A percentile compares a stretch with the other conserved stretches of the same genome.
Evolutionary conservation across 2,113 vertebrate species (phyloP).

Genomic region (Hystrix cristata): DNA sequence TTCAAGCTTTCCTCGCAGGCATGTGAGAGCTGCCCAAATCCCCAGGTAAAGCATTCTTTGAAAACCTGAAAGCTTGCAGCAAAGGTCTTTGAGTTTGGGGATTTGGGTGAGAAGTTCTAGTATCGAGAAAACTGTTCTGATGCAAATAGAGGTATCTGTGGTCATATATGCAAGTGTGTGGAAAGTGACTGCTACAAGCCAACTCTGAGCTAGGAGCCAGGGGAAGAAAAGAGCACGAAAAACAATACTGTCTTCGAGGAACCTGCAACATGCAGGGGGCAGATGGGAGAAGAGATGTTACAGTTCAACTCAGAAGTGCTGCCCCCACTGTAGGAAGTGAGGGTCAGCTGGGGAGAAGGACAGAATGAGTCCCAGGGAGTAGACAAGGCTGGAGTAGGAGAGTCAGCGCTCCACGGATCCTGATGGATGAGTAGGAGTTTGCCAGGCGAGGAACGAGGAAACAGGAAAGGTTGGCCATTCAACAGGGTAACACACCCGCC

Average conservation of each 20-base stretch:
- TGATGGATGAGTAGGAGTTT: not conserved
- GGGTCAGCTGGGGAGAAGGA: not conserved
- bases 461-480: not conserved
- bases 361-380: not conserved
- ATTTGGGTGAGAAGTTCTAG: not conserved
- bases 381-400: not conserved
- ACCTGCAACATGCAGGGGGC: not conserved
- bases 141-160: not conserved
- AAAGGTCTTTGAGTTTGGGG: conserved; percentile 5
- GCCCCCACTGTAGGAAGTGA: not conserved
- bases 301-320: not conserved
- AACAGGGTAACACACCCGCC: not conserved
- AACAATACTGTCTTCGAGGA: not conserved
- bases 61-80: not conserved
- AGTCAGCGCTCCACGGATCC: not conserved
- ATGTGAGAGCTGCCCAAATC: not conserved
- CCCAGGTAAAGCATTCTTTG: conserved; percentile 36
- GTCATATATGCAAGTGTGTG: not conserved
- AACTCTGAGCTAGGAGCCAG: not conserved
- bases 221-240: not conserved
- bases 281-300: not conserved
- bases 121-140: not conserved
- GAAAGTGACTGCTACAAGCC: not conserved
- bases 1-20: conserved; percentile 64
- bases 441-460: not conserved